Percentiles rank a stretch among this genome's conserved stretches.
These are phyloP conservation scores for Sialis lutaria DNA, from an alignment of 2,888 invertebrate genomes.

Conservation along the genomic window DNA sequence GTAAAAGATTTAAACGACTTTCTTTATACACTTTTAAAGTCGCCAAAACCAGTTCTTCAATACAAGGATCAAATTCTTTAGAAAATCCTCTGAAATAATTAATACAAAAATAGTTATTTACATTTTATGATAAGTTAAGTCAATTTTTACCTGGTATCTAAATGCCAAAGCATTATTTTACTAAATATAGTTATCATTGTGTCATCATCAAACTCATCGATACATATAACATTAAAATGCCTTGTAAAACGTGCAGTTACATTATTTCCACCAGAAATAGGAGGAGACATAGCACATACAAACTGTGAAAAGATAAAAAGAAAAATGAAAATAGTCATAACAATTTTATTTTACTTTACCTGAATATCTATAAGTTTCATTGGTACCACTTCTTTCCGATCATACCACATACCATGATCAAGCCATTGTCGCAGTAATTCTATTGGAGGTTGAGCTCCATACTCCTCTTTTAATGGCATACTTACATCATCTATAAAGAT, in stretches of 20 bases:
- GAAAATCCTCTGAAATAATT: conserved; percentile 61
- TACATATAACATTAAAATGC: conserved; percentile 69
- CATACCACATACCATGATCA: conserved; percentile 83
- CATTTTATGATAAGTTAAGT: not conserved
- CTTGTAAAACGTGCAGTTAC: conserved; percentile 72
- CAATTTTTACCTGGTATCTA: conserved; percentile 62
- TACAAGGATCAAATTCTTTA: conserved; percentile 85
- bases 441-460: conserved; percentile 89
- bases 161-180: conserved; percentile 86
- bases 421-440: conserved; percentile 81
- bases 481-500: conserved; percentile 94
- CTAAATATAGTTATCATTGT: conserved; percentile 74
- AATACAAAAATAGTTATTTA: not conserved
- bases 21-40: conserved; percentile 77
- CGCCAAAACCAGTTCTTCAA: conserved; percentile 71
- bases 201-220: conserved; percentile 78
- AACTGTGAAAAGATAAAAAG: conserved; percentile 33
- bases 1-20: conserved; percentile 64
- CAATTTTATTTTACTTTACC: conserved; percentile 24
- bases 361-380: conserved; percentile 74
- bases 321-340: not conserved
- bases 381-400: conserved; percentile 60
- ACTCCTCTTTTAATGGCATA: conserved; percentile 78
- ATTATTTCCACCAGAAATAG: conserved; percentile 57
- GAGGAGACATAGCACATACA: conserved; percentile 75